Base-by-base conservation (phyloP, 2,797 vertebrate genomes). In the Rhodeus uyekii region DNA sequence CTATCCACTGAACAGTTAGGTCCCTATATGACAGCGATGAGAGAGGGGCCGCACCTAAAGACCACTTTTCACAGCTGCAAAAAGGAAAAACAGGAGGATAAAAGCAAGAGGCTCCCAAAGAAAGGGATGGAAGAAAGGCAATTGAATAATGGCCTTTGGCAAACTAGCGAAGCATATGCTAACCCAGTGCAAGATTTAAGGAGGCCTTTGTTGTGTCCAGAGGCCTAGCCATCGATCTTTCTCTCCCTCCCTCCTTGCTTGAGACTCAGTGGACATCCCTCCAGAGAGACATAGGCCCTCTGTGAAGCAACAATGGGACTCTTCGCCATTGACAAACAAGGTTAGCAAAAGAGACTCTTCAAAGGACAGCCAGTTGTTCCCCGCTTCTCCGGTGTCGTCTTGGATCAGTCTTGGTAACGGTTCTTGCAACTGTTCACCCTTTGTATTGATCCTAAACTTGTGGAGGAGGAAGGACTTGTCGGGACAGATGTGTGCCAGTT, bases 91-190 rank as follows among this genome's bases (percentile, higher is more conserved):
- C 83, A 46, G 83, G 38, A 76, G 16, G 46, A 58, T 63, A 60
- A 80, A 81, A 79, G 42, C 55, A 61, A 53, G 29, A 48, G 3
- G 34, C 78, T 76, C 27, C 58, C 36, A 77, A 77, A 83, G 79
- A 83, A 74, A 68, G 34, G n/a, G 55, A 72, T 46, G 58, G 60
- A 86, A 84, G 80, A 88, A 86, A 86, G 81, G 80, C 86, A 83
- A 87, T 86, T 81, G 87, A 85, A 87, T 83, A 90, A 89, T 91
- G 87, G 83, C 88, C 85, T 87, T 90, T 89, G 86, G 86, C 87
- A 86, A 88, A 87, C 88, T 81, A 83, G 76, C 61, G 5, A 80
- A 90, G 86, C 89, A 91, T 91, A 91, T 91, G 90, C 87, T 87
- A 83, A 64, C 75, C 83, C 76, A 72, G 83, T 75, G 73, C 65